phyloP scores from a whole-genome alignment of 2,113 vertebrate species.

The Corvus hawaiiensis region DNA sequence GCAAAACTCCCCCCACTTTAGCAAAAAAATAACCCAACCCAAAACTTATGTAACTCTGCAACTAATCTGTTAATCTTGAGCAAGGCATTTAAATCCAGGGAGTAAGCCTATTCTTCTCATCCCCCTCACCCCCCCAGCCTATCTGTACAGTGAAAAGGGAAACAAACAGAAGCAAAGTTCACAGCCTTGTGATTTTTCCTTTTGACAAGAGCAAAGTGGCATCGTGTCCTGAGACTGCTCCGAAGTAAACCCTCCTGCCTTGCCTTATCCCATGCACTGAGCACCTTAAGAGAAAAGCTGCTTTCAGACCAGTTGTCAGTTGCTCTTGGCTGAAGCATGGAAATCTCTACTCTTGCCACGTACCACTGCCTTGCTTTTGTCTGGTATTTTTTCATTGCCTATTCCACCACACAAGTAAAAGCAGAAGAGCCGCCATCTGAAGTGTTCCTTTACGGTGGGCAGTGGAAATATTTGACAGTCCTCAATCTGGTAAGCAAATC shows the following conservation, averaged over 20 bases:
- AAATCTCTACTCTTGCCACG: neutral
- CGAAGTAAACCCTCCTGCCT: neutral
- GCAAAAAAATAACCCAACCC: neutral
- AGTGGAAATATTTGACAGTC: constrained; percentile 75
- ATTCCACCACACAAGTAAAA: neutral
- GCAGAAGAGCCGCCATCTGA: neutral
- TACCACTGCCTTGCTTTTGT: constrained; percentile 65
- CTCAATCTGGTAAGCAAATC: constrained; percentile 78
- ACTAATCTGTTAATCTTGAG: constrained; percentile 55
- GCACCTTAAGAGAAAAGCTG: neutral
- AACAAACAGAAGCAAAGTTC: neutral
- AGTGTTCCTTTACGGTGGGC: constrained; percentile 57
- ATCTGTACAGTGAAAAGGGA: neutral
- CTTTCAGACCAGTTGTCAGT: neutral
- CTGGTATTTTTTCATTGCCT: constrained; percentile 71
- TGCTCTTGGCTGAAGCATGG: constrained; percentile 22
- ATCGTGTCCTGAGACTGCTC: neutral
- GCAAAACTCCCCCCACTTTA: neutral
- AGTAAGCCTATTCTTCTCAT: constrained; percentile 13
- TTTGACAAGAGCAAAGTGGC: neutral
- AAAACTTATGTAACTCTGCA: constrained; percentile 17
- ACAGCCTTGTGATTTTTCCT: neutral
- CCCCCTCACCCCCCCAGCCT: neutral
- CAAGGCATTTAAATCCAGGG: constrained; percentile 17
- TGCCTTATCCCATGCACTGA: neutral